Percentiles rank a stretch among this genome's conserved stretches.
These are phyloP conservation scores for Temnothorax rugatulus DNA, from an alignment of 2,888 invertebrate genomes.

Conservation along the genomic window DNA sequence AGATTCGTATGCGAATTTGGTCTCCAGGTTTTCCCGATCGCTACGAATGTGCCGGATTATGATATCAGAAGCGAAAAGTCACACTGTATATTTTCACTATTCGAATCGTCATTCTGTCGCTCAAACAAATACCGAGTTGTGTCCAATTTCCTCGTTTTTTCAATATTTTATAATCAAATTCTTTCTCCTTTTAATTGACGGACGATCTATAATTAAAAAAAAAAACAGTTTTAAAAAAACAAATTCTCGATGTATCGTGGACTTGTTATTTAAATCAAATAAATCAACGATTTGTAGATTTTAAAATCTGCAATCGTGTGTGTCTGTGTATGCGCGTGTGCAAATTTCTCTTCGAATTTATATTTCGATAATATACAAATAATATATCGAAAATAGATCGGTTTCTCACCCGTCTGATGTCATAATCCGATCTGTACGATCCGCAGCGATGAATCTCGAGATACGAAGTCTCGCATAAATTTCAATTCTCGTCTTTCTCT, in stretches of 20 bases:
- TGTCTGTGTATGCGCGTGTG: not conserved
- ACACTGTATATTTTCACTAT: not conserved
- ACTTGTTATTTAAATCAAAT: slow-evolving; percentile 42
- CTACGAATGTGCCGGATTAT: not conserved
- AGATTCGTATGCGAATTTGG: not conserved
- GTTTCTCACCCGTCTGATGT: slow-evolving; percentile 16
- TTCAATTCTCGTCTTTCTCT: slow-evolving; percentile 15
- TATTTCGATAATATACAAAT: not conserved
- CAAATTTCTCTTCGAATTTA: slow-evolving; percentile 9
- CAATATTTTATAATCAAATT: not conserved
- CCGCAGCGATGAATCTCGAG: not conserved
- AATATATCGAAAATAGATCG: not conserved
- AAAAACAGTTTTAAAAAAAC: slow-evolving; percentile 39
- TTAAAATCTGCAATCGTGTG: not conserved
- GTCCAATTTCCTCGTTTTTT: not conserved
- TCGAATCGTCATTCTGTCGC: not conserved
- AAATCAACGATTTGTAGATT: not conserved
- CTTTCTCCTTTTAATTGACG: slow-evolving; percentile 2
- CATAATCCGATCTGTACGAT: slow-evolving; percentile 7
- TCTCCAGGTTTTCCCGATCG: not conserved
- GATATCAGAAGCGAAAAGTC: not conserved
- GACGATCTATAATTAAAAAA: not conserved
- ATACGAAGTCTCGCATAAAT: not conserved
- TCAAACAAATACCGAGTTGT: not conserved
- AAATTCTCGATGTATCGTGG: slow-evolving; percentile 33